Base-by-base conservation (phyloP, 1,140 invertebrate genomes). In the Leptopilina clavipes region DNA sequence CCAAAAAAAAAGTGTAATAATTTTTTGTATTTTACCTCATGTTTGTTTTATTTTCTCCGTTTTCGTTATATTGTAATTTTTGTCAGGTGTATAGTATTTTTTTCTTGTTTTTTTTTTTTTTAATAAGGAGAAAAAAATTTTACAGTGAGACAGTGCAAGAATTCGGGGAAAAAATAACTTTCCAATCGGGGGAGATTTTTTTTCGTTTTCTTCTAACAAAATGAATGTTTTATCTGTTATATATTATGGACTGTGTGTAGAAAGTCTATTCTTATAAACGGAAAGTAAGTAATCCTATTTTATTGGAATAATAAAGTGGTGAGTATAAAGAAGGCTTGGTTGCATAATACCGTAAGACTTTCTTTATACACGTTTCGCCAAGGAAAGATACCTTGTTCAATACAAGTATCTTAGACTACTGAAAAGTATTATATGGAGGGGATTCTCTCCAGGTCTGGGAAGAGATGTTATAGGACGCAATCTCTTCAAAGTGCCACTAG, bases 231-330 rank as follows among this genome's bases (percentile, higher is more conserved):
- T 52, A 52, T 52, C 48, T 52, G 48, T 52, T 52, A 52, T 3
- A 48, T 14, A 8, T 8, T 3, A n/a, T 40, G 37, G n/a, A 17
- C 48, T 52, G 6, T 17, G 48, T 52, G n/a, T 17, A 77, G 52
- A 79, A 76, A 78, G 81, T 73, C 75, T 48, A 78, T 82, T 77
- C 76, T 82, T 82, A 79, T 79, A 78, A 78, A 78, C 74, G 54
- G 75, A 56, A 76, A 79, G 74, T 79, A 82, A 79, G 78, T 82
- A 82, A 82, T 82, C 81, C 78, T 82, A 78, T 82, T 82, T 79
- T 79, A 82, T 81, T 72, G 76, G 76, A 76, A 75, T 82, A 79
- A 82, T 82, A 82, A 82, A 82, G 78, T 70, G 78, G 73, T 72
- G 59, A 75, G 76, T 82, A 79, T 79, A 78, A 82, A 79, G 81